A percentile compares a stretch with the other conserved stretches of the same genome.
These are phyloP conservation scores for Anastatus disparis DNA, from an alignment of 1,140 invertebrate genomes.

Conservation along the genomic window DNA sequence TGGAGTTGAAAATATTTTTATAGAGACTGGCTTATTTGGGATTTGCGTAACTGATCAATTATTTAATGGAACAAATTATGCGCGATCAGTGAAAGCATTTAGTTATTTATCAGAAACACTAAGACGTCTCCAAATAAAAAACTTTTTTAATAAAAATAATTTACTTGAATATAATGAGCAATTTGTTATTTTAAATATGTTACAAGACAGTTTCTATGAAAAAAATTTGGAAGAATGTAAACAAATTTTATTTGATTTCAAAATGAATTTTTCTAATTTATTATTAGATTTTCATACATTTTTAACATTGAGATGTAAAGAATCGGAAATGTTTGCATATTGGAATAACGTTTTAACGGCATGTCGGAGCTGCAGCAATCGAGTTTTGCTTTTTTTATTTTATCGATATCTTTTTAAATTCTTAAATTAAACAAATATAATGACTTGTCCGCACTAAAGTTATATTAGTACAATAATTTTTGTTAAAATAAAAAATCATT, in stretches of 20 bases:
- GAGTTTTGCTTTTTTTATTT: no score
- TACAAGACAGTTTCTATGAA: not conserved
- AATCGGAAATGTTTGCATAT: conserved; percentile 24
- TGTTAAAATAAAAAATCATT: no score
- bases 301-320: conserved; percentile 2
- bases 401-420: no score
- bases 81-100: conserved; percentile 31
- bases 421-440: no score
- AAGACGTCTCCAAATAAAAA: conserved; percentile 29
- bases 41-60: conserved; percentile 22
- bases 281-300: conserved; percentile 8
- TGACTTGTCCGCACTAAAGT: no score
- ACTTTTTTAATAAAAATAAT: no score
- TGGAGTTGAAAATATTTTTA: conserved; percentile 36
- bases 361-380: no score
- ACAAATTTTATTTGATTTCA: not conserved
- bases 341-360: conserved; percentile 10
- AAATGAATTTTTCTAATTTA: not conserved
- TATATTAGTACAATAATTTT: no score
- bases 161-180: conserved; percentile 10
- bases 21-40: conserved; percentile 27
- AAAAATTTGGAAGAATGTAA: conserved; percentile 4
- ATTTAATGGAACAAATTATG: conserved; percentile 31
- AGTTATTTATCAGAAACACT: conserved; percentile 16
- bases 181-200: not conserved